Percentiles rank a stretch among this genome's conserved stretches.
Evolutionary conservation across 2,797 vertebrate genomes (phyloP).

Genomic region (Phalanger gymnotis): DNA sequence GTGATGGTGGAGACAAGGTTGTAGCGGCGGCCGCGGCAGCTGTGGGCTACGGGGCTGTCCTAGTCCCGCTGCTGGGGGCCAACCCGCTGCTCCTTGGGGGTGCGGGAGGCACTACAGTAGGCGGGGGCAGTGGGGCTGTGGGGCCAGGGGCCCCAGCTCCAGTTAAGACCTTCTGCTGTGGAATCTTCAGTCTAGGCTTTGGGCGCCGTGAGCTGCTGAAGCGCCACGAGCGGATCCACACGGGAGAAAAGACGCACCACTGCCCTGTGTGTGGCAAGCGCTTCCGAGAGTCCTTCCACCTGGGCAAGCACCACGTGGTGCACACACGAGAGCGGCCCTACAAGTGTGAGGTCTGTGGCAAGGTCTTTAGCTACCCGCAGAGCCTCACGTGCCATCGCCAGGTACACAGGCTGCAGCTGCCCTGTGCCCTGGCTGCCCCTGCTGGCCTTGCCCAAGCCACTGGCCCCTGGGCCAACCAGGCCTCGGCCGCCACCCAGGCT

Average conservation of each 20-base stretch:
- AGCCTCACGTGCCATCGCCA: conserved; percentile 96
- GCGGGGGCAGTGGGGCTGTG: conserved; percentile 80
- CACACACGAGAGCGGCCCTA: conserved; percentile 97
- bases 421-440: conserved; percentile 89
- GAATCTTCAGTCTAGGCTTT: conserved; percentile 92
- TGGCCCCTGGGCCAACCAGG: conserved; percentile 55
- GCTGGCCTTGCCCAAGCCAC: conserved; percentile 80
- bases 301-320: conserved; percentile 96
- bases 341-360: conserved; percentile 95
- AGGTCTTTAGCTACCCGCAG: conserved; percentile 97
- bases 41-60: conserved; percentile 84
- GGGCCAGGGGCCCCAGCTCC: conserved; percentile 53
- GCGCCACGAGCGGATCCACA: conserved; percentile 95
- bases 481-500: conserved; percentile 77
- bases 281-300: conserved; percentile 96
- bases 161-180: conserved; percentile 81
- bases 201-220: conserved; percentile 94
- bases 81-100: conserved; percentile 87
- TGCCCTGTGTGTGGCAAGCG: conserved; percentile 96
- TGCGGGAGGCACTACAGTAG: conserved; percentile 80
- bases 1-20: conserved; percentile 70
- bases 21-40: conserved; percentile 7
- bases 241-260: conserved; percentile 95
- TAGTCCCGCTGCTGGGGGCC: conserved; percentile 88
- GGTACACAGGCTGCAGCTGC: conserved; percentile 91